These are phyloP conservation scores for Acholoe squamosa DNA, from an alignment of 2,888 invertebrate genomes.

Conservation along the genomic window DNA sequence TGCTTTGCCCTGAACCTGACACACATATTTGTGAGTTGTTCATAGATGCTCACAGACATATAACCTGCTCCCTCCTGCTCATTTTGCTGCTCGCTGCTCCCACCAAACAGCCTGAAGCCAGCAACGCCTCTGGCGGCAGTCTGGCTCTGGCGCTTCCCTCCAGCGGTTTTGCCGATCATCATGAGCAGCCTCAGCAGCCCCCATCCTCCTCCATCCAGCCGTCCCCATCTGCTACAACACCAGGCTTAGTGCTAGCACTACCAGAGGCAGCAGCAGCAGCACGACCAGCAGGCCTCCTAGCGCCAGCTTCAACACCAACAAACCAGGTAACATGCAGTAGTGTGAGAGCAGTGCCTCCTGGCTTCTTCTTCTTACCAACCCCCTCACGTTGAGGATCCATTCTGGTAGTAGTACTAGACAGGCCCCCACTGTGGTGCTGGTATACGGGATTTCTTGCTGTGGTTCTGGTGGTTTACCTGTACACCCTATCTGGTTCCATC, in stretches of 20 bases:
- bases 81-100: neutral
- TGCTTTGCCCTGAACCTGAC: neutral
- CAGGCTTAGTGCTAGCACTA: neutral
- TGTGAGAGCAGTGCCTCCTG: neutral
- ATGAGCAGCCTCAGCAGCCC: too few species aligned
- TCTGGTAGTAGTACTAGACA: neutral
- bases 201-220: too few species aligned
- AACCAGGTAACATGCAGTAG: slow-evolving; percentile 20
- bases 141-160: neutral
- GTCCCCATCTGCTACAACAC: too few species aligned
- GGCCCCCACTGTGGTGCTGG: too few species aligned
- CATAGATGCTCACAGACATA: neutral
- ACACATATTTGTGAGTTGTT: neutral
- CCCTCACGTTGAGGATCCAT: neutral
- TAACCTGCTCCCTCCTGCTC: neutral
- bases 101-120: neutral
- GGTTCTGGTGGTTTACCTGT: neutral
- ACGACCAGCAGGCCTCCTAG: neutral
- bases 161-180: neutral
- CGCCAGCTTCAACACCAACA: slow-evolving; percentile 8
- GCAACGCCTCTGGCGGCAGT: neutral
- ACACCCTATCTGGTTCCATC: neutral
- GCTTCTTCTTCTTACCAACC: neutral
- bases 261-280: neutral
- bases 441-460: neutral